Conservation (phyloP, 2,113 vertebrate genomes). For the Cricetomys ansorgei region DNA sequence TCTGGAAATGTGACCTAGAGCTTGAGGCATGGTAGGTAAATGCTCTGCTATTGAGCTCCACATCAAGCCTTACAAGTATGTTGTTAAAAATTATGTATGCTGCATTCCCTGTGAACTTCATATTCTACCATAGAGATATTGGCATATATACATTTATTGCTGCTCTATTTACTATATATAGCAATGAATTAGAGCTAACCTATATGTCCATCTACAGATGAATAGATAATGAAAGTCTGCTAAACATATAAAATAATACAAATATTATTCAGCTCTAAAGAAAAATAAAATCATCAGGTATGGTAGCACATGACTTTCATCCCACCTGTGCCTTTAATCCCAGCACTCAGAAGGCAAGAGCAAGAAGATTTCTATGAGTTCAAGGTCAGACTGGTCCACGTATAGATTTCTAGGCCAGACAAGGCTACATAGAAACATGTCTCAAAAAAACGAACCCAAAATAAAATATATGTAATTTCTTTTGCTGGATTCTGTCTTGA, state of each 20-base stretch:
- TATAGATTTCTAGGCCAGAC: neutral
- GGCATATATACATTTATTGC: neutral
- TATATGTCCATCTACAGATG: neutral
- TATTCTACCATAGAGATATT: neutral
- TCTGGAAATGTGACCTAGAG: neutral
- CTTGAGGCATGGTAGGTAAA: neutral
- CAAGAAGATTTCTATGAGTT: neutral
- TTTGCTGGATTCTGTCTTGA: constrained; percentile 39
- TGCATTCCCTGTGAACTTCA: neutral
- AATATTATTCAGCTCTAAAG: neutral
- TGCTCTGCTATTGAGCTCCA: neutral
- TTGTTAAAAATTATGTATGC: neutral
- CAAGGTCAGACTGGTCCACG: neutral
- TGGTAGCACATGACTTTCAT: neutral
- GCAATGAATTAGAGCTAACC: neutral
- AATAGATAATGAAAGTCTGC: neutral
- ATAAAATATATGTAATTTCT: neutral
- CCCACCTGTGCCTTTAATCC: neutral
- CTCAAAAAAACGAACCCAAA: neutral
- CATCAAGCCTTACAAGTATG: neutral
- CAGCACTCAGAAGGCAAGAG: too few species aligned
- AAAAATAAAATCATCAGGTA: neutral
- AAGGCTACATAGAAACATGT: neutral
- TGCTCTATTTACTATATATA: neutral
- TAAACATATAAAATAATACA: neutral